phyloP scores from a whole-genome alignment of 2,888 invertebrate genomes.

The Limnephilus marmoratus region DNA sequence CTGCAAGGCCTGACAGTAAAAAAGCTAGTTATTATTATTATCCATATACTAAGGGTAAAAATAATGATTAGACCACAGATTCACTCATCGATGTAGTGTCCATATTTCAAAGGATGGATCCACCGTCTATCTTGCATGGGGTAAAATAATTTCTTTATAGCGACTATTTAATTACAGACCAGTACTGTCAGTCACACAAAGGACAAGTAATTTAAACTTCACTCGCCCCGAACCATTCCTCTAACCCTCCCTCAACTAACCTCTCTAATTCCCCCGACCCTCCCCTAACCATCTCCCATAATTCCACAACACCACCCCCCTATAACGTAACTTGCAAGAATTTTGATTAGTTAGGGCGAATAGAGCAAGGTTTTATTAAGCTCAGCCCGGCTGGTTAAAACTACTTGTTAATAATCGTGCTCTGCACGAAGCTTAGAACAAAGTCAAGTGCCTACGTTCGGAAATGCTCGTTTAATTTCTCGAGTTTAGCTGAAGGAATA shows the following conservation, averaged over 20 bases:
- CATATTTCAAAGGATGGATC: neutral
- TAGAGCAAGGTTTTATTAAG: neutral
- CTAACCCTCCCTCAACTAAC: neutral
- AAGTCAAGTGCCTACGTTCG: neutral
- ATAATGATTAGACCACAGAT: neutral
- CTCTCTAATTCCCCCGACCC: neutral
- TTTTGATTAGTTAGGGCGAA: neutral
- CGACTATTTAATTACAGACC: constrained; percentile 10
- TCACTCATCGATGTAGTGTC: neutral
- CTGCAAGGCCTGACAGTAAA: too few species aligned
- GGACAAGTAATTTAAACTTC: constrained; percentile 26
- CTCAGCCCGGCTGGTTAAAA: neutral
- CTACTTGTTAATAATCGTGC: neutral
- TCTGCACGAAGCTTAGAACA: neutral
- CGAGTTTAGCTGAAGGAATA: neutral
- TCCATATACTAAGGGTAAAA: neutral
- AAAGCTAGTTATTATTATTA: neutral
- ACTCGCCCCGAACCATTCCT: neutral
- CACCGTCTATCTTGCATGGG: neutral
- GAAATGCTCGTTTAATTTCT: neutral
- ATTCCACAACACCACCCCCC: neutral
- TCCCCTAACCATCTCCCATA: too few species aligned
- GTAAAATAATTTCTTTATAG: constrained; percentile 6
- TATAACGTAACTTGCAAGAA: neutral
- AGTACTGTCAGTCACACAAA: constrained; percentile 4